Base-by-base conservation (phyloP, 2,888 invertebrate species). In the Ditula angustiorana region DNA sequence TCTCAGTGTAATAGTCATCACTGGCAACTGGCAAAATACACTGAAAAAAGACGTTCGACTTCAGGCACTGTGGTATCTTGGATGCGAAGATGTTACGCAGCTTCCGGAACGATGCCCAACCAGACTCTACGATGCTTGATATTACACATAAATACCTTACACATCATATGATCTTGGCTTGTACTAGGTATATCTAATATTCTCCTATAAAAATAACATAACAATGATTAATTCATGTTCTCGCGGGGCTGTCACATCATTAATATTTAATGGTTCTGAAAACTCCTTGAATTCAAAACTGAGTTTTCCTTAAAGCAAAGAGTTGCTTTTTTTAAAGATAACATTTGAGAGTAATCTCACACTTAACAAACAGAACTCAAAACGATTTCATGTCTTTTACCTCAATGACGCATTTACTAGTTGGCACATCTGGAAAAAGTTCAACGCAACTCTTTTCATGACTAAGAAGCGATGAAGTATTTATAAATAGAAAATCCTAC, bases 401-500 rank as follows among this genome's bases (percentile, higher is more conserved):
- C 11, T 8, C 21, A 10, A 4, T 56, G 24, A 56, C 44, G 16
- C 56, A 53, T 53, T 33, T 35, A 11, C 13, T 35, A 28, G 1
- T 35, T 55, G 55, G 26, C 55, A 33, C 10, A 33, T 11, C 26
- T 37, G 13, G 33, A 50, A 50, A 24, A n/a, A 30, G 16, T 52
- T 60, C 23, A 52, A 35, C 23, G 49, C 52, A 61, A 61, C 4
- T 62, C 47, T 61, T 44, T 28, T 2, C 1, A 11, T 13, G 16
- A 30, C 28, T 52, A 19, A 28, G n/a, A 49, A 5, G 8, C 0
- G 13, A 19, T 28, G 26, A 5, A 5, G 3, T 5, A 26, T 5
- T 26, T 56, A 63, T 52, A 58, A 58, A 53, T 28, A 58, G 52
- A 46, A 16, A 52, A 52, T 10, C 23, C 16, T 30, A 2, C 23